Evolutionary conservation across 1,140 invertebrate species (phyloP).

Genomic region (Anadara kagoshimensis): DNA sequence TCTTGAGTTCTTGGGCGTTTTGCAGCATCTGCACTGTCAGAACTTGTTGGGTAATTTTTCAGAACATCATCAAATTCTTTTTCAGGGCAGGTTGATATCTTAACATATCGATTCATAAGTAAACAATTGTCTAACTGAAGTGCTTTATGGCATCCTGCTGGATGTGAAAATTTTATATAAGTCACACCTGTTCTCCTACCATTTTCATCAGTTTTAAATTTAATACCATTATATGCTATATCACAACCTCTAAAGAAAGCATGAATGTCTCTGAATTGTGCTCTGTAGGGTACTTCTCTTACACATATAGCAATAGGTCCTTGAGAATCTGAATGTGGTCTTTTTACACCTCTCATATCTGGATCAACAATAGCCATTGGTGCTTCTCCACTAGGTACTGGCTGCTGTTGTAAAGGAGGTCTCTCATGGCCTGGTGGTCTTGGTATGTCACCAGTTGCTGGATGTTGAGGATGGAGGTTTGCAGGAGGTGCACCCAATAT

Average conservation of each 20-base stretch:
- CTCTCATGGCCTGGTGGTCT: neutral
- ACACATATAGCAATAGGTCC: constrained; percentile 41
- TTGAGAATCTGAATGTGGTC: constrained; percentile 7
- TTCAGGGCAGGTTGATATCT: constrained; percentile 56
- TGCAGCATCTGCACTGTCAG: neutral
- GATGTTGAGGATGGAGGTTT: constrained; percentile 1
- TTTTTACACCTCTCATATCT: constrained; percentile 35
- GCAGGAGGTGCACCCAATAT: constrained; percentile 27
- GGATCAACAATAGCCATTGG: constrained; percentile 2
- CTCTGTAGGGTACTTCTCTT: constrained; percentile 56
- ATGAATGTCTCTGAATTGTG: constrained; percentile 80
- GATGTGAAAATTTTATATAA: constrained; percentile 83
- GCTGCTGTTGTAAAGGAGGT: neutral
- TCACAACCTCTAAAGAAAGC: constrained; percentile 86
- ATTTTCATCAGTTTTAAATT: constrained; percentile 86
- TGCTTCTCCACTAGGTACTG: neutral
- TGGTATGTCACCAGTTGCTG: neutral
- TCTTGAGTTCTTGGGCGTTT: constrained; percentile 14
- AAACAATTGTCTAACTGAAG: constrained; percentile 69
- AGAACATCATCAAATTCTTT: constrained; percentile 63
- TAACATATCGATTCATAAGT: constrained; percentile 34
- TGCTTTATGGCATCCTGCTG: constrained; percentile 82
- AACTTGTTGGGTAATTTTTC: neutral
- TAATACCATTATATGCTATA: constrained; percentile 88
- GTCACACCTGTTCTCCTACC: constrained; percentile 87